A percentile compares a stretch with the other conserved stretches of the same genome.
These are phyloP conservation scores for Stegodyphus mimosarum DNA, from an alignment of 1,140 invertebrate species.

Conservation along the genomic window DNA sequence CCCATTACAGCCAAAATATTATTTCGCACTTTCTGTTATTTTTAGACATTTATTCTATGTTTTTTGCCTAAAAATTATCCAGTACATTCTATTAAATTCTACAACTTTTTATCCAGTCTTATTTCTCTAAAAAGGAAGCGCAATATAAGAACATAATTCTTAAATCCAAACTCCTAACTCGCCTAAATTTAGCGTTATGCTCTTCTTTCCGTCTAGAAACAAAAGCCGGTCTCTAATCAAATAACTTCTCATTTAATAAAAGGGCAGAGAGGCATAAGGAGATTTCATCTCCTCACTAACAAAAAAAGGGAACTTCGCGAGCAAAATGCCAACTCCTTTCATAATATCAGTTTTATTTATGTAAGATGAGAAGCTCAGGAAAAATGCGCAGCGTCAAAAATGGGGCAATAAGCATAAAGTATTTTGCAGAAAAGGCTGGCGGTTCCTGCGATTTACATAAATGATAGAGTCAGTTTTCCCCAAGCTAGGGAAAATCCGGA, in stretches of 20 bases:
- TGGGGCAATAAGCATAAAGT: slow-evolving; percentile 59
- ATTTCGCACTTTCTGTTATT: no score
- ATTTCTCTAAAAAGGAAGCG: neutral
- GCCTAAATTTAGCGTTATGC: neutral
- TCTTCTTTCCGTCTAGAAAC: neutral
- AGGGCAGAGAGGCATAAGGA: slow-evolving; percentile 4
- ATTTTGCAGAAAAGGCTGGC: slow-evolving; percentile 31
- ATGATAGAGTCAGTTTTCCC: slow-evolving; percentile 60
- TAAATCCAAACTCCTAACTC: neutral
- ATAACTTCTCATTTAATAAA: slow-evolving; percentile 57
- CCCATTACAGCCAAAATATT: no score
- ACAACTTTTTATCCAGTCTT: neutral
- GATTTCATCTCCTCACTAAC: neutral
- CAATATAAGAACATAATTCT: no score
- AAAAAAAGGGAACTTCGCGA: slow-evolving; percentile 8
- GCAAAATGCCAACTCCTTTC: slow-evolving; percentile 48
- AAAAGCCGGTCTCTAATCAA: slow-evolving; percentile 12
- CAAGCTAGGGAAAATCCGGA: slow-evolving; percentile 45
- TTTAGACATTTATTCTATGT: no score
- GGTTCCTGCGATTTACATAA: slow-evolving; percentile 49
- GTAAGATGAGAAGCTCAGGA: slow-evolving; percentile 42
- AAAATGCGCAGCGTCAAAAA: slow-evolving; percentile 56
- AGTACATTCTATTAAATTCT: no score
- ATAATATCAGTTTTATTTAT: slow-evolving; percentile 57
- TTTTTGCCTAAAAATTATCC: no score